Conservation (phyloP, 2,113 vertebrate genomes). For the Forbesichthys papilliferus region DNA sequence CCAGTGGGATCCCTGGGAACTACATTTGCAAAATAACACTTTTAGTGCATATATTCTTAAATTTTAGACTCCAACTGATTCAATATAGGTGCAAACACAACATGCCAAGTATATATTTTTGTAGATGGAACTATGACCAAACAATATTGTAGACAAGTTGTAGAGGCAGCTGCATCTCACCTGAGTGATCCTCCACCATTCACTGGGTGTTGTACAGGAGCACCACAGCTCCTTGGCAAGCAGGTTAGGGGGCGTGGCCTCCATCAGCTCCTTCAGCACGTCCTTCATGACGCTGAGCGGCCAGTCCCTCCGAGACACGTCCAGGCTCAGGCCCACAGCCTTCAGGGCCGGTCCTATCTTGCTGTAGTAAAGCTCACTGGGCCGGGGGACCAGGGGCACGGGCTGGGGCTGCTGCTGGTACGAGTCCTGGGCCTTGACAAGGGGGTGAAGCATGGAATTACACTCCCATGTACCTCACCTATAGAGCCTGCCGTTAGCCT, state of each 20-base stretch:
- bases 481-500: no score
- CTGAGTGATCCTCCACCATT: conserved; percentile 99
- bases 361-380: conserved; percentile 98
- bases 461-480: no score
- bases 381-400: conserved; percentile 91
- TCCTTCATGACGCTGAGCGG: conserved; percentile 94
- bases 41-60: no score
- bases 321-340: conserved; percentile 89
- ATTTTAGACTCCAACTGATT: no score
- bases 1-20: no score
- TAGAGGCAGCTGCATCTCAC: conserved; percentile 58
- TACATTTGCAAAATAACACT: no score
- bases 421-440: conserved; percentile 85
- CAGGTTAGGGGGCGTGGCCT: conserved; percentile 92
- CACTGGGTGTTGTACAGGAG: conserved; percentile 92
- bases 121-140: no score
- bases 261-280: conserved; percentile 95
- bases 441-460: no score
- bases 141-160: no score
- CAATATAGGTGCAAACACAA: no score
- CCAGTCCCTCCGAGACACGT: conserved; percentile 95
- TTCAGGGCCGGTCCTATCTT: conserved; percentile 95
- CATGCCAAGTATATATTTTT: no score
- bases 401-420: conserved; percentile 91
- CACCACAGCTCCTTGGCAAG: conserved; percentile 98